Evolutionary conservation across 2,888 invertebrate genomes (phyloP).

Genomic region (Tupiocoris notatus): DNA sequence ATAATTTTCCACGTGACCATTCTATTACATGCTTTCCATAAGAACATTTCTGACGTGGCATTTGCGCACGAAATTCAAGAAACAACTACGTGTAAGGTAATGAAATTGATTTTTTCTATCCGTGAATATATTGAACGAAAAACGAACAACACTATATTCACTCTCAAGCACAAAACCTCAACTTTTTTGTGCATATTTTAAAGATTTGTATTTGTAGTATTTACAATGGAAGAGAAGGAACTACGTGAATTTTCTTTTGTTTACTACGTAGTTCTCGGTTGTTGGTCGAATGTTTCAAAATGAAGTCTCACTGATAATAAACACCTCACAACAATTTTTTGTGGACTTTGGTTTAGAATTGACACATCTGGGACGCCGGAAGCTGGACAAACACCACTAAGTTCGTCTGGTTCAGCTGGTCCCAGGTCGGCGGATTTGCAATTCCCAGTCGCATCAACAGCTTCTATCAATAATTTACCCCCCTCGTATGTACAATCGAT

Average conservation of each 20-base stretch:
- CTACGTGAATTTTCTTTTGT: too few relatives aligned
- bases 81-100: conserved; percentile 33
- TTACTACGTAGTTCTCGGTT: too few relatives aligned
- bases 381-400: not conserved
- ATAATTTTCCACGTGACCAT: not conserved
- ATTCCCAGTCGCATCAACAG: conserved; percentile 22
- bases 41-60: conserved; percentile 32
- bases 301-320: too few relatives aligned
- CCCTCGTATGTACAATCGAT: conserved; percentile 19
- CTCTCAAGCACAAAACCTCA: too few relatives aligned
- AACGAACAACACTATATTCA: not conserved
- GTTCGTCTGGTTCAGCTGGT: conserved; percentile 17
- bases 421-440: conserved; percentile 22
- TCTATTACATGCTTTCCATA: not conserved
- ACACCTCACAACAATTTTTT: too few relatives aligned
- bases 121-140: not conserved
- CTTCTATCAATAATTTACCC: conserved; percentile 19
- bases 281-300: too few relatives aligned
- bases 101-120: not conserved
- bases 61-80: conserved; percentile 24
- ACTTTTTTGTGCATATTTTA: too few relatives aligned
- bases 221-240: too few relatives aligned
- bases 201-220: too few relatives aligned
- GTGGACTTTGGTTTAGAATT: conserved; percentile 3
- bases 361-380: conserved; percentile 8